Percentiles rank a stretch among this genome's conserved stretches.
These are phyloP conservation scores for Pao palembangensis DNA, from an alignment of 2,113 vertebrate genomes.

Conservation along the genomic window DNA sequence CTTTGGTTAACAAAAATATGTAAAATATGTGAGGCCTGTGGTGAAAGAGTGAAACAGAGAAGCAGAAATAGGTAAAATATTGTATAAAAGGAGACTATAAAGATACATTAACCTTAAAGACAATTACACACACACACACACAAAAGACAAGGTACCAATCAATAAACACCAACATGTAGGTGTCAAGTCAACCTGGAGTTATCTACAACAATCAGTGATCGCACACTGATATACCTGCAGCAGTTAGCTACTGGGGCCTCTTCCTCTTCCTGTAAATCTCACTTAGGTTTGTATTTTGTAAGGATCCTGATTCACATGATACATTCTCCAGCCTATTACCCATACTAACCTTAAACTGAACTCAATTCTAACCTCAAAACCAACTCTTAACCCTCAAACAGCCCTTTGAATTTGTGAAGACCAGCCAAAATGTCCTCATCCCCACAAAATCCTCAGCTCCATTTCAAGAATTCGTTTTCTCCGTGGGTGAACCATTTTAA, in stretches of 20 bases:
- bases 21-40: no score
- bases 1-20: no score
- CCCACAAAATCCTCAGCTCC: no score
- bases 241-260: slow-evolving; percentile 50
- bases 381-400: no score
- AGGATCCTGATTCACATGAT: no score
- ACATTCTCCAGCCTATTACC: neutral
- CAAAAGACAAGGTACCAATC: slow-evolving; percentile 39
- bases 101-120: no score
- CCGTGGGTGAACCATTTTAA: slow-evolving; percentile 6
- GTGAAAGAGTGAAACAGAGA: neutral
- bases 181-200: slow-evolving; percentile 57
- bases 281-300: neutral
- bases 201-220: slow-evolving; percentile 64
- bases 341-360: no score
- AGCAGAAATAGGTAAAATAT: no score
- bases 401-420: no score
- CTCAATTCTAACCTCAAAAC: no score
- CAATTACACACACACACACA: slow-evolving; percentile 1
- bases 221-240: slow-evolving; percentile 56
- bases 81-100: no score
- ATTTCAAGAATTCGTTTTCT: neutral
- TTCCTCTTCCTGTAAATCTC: neutral
- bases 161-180: slow-evolving; percentile 64
- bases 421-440: no score